phyloP scores from a whole-genome alignment of 2,113 vertebrate genomes.

The Tetraodon nigroviridis region DNA sequence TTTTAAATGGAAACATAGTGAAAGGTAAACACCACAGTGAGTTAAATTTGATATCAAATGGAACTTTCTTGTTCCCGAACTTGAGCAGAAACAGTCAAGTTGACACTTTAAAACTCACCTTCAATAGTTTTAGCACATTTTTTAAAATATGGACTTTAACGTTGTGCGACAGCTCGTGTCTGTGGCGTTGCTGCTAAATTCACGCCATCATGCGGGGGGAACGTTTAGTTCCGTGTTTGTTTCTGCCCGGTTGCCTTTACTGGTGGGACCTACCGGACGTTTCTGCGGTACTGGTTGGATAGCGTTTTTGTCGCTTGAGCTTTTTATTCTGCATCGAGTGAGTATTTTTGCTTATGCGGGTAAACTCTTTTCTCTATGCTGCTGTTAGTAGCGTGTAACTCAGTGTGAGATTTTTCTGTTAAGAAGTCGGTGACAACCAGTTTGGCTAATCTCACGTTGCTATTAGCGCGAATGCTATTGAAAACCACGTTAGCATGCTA shows the following conservation, averaged over 20 bases:
- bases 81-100: not conserved
- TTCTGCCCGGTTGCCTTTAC: not conserved
- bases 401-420: too few relatives aligned
- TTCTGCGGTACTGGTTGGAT: not conserved
- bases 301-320: not conserved
- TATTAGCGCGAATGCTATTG: not conserved
- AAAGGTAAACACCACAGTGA: too few relatives aligned
- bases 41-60: too few relatives aligned
- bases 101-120: not conserved
- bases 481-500: constrained; percentile 27
- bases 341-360: not conserved
- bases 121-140: not conserved
- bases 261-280: not conserved
- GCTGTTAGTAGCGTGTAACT: too few relatives aligned
- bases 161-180: too few relatives aligned
- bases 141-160: not conserved
- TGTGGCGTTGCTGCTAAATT: too few relatives aligned
- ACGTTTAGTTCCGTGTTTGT: not conserved
- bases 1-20: not conserved
- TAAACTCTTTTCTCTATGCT: too few relatives aligned
- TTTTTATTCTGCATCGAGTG: not conserved
- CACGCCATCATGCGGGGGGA: not conserved
- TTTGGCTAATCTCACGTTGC: constrained; percentile 2
- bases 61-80: not conserved
- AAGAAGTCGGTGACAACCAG: too few relatives aligned